Percentiles rank a stretch among this genome's conserved stretches.
phyloP scores from a whole-genome alignment of 2,113 vertebrate species.

The Lagopus muta region DNA sequence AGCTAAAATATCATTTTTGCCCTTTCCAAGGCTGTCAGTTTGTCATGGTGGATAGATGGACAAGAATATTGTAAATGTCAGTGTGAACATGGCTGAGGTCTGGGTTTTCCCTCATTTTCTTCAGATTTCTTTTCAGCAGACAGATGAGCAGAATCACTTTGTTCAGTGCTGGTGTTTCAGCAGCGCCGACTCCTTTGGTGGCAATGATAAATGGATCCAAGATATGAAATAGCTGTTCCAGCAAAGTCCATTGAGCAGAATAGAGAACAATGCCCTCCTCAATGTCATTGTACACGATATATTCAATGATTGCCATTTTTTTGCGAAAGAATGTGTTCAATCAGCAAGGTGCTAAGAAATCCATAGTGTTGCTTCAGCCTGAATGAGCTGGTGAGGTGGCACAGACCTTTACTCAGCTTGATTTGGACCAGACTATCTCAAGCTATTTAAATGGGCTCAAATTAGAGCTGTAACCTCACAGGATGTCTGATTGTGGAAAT shows the following conservation, averaged over 20 bases:
- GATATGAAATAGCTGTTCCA: constrained; percentile 78
- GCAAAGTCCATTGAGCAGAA: constrained; percentile 82
- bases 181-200: constrained; percentile 74
- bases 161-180: constrained; percentile 63
- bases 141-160: constrained; percentile 74
- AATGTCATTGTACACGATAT: constrained; percentile 77
- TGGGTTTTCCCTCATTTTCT: constrained; percentile 77
- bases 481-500: constrained; percentile 32
- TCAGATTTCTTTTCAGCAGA: constrained; percentile 78
- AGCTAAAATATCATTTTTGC: constrained; percentile 67
- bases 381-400: constrained; percentile 61
- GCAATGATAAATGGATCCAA: constrained; percentile 81
- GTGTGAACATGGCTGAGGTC: constrained; percentile 67
- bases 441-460: constrained; percentile 58
- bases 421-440: constrained; percentile 56
- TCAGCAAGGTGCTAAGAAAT: constrained; percentile 67
- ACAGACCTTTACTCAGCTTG: constrained; percentile 66
- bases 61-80: constrained; percentile 69
- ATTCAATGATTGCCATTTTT: constrained; percentile 76
- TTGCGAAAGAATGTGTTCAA: constrained; percentile 78
- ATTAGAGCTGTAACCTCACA: constrained; percentile 32
- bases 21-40: constrained; percentile 61
- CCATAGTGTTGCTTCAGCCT: constrained; percentile 48
- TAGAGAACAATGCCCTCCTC: constrained; percentile 79
- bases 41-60: constrained; percentile 68